Evolutionary conservation across 2,113 vertebrate genomes (phyloP), one percentile per base, ranked within the genome.

Genomic region (Notarius quadriscutis): DNA sequence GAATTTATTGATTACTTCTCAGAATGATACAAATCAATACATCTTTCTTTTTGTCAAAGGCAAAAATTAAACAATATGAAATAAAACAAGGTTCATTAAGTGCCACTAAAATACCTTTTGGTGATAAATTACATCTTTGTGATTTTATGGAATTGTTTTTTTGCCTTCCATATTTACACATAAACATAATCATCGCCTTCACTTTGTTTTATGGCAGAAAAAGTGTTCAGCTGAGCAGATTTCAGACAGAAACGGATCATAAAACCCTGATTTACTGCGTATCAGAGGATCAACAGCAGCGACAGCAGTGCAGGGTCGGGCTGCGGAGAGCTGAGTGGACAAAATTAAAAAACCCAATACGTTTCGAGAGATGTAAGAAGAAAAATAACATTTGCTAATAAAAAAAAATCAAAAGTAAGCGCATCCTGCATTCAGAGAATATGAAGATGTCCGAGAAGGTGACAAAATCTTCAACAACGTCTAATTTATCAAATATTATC

Each of bases 231-330:
- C 62, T 75, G 83, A 85, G 81, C 72, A 50, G 74, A 51, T 72
- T 51, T n/a, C 81, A 67, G 81, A 83, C n/a, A 83, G 74, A 80
- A 58, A 30, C 22, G 12, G 51, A 65, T 84, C 30, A 27, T 88
- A 75, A 41, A 84, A 74, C 6, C 58, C 77, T 67, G 69, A 85
- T 85, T 88, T 88, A 79, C 77, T 50, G 69, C 27, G 63, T 88
- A 48, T 86, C 78, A 88, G 69, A 82, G 84, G 17, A 58, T 71
- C 71, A 62, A 57, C 50, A 84, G 75, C 51, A 82, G 62, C 14
- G 7, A n/a, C 9, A 25, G 22, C 9, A 41, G 7, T 65, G 25
- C 25, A n/a, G 62, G 60, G 41, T 41, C 41, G 41, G 41, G 41
- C 41, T 41, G 41, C 41, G 4, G 41, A 41, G 41, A 41, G 41